Evolutionary conservation across 2,113 vertebrate species (phyloP).

Genomic region (Telmatochromis sp.): DNA sequence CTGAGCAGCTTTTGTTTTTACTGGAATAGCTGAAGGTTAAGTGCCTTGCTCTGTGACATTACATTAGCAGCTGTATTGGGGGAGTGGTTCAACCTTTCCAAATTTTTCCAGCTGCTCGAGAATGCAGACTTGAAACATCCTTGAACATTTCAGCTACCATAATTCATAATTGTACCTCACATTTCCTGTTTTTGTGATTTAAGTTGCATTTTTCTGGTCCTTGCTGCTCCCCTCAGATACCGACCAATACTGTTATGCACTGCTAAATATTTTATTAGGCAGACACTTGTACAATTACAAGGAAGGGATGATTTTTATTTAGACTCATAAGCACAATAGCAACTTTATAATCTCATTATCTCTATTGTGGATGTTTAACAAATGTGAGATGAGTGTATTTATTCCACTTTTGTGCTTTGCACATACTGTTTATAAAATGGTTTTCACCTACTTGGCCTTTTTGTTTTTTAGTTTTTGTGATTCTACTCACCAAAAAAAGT

Average conservation of each 20-base stretch:
- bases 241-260: slow-evolving; percentile 10
- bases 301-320: background rate
- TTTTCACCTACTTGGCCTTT: background rate
- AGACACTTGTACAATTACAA: background rate
- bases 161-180: background rate
- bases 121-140: background rate
- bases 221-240: background rate
- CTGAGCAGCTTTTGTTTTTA: background rate
- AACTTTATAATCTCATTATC: background rate
- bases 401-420: background rate
- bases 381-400: background rate
- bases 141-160: background rate
- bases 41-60: slow-evolving; percentile 44
- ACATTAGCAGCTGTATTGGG: background rate
- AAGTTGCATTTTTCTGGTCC: background rate
- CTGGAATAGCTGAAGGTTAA: background rate
- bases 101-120: background rate
- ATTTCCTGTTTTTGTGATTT: background rate
- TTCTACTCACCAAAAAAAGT: background rate
- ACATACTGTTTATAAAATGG: background rate
- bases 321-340: background rate
- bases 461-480: background rate
- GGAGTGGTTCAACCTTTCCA: background rate
- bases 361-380: background rate
- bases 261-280: background rate